Percentiles rank a stretch among this genome's conserved stretches.
Evolutionary conservation across 1,140 invertebrate genomes (phyloP).

Genomic region (Drosophila nasuta): DNA sequence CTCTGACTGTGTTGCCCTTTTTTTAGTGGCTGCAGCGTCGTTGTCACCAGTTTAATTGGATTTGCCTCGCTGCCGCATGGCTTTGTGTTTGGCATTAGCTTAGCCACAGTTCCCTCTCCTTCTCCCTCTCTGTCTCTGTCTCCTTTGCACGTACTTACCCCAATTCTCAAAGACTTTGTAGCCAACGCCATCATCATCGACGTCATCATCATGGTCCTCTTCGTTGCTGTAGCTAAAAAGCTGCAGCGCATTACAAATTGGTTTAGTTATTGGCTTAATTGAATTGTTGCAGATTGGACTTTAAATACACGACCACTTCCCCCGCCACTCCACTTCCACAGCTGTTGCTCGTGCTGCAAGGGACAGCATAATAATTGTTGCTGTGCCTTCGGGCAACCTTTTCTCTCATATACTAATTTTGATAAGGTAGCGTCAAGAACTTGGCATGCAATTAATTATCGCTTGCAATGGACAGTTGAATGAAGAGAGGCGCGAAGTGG

Average conservation of each 20-base stretch:
- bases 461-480: slow-evolving; percentile 10
- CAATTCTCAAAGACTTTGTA: slow-evolving; percentile 25
- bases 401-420: slow-evolving; percentile 44
- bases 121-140: slow-evolving; percentile 19
- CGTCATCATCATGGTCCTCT: slow-evolving; percentile 39
- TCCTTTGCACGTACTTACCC: slow-evolving; percentile 39
- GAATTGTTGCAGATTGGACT: slow-evolving; percentile 79
- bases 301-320: slow-evolving; percentile 57
- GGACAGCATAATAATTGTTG: background rate
- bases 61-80: slow-evolving; percentile 60
- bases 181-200: slow-evolving; percentile 4
- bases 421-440: slow-evolving; percentile 36
- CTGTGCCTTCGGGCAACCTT: slow-evolving; percentile 25
- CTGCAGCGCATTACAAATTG: slow-evolving; percentile 77
- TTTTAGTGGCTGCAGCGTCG: slow-evolving; percentile 70
- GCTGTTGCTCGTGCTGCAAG: background rate
- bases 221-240: slow-evolving; percentile 64
- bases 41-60: slow-evolving; percentile 81
- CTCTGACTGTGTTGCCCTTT: slow-evolving; percentile 41
- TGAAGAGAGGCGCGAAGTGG: background rate
- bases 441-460: slow-evolving; percentile 61
- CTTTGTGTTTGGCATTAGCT: slow-evolving; percentile 61
- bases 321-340: background rate
- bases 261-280: slow-evolving; percentile 81
- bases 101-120: slow-evolving; percentile 25